These are phyloP conservation scores for Lethrus apterus DNA, from an alignment of 1,140 invertebrate genomes.

Conservation along the genomic window DNA sequence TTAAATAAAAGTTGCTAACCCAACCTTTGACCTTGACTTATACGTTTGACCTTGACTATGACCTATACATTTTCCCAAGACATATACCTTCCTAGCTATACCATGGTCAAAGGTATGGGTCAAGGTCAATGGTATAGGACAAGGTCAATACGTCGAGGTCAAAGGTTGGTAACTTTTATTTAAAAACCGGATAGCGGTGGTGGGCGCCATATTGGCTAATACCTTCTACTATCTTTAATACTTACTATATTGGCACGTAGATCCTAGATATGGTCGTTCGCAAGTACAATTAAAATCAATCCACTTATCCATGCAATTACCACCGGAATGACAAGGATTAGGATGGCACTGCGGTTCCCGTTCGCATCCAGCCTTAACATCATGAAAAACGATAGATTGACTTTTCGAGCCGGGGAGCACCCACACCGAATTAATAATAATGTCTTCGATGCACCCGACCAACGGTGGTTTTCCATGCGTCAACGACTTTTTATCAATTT, in stretches of 20 bases:
- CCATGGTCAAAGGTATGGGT: no score
- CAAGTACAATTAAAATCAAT: constrained; percentile 79
- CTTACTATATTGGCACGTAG: constrained; percentile 80
- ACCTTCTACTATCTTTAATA: no score
- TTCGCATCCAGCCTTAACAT: constrained; percentile 64
- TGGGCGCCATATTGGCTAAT: no score
- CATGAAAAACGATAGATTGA: constrained; percentile 38
- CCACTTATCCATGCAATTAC: constrained; percentile 85
- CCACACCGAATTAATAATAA: constrained; percentile 77
- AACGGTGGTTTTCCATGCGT: constrained; percentile 64
- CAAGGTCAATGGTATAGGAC: no score
- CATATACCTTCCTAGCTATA: no score
- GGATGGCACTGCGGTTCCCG: constrained; percentile 72
- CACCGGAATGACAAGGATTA: constrained; percentile 80
- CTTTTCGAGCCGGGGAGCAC: constrained; percentile 40
- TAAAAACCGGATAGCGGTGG: no score
- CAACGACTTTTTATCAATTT: constrained; percentile 28
- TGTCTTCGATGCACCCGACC: constrained; percentile 87
- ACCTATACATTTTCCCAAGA: no score
- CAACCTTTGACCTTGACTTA: no score
- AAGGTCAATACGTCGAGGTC: no score
- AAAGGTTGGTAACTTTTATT: no score
- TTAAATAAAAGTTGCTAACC: no score
- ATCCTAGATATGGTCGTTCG: constrained; percentile 76
- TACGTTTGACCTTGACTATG: no score